phyloP scores from a whole-genome alignment of 2,888 invertebrate species.

The Protula sp. region DNA sequence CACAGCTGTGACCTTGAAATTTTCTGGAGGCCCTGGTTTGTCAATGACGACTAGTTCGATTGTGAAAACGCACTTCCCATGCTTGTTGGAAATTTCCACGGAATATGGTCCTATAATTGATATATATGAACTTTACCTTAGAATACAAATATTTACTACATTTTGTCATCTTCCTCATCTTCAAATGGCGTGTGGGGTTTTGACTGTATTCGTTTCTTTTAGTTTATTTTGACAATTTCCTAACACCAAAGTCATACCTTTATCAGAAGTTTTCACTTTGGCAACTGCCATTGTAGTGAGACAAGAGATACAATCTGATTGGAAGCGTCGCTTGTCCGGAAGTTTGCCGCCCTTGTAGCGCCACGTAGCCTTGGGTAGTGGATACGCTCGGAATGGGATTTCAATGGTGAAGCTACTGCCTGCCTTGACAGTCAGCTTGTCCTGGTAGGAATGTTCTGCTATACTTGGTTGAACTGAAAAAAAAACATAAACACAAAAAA shows the following conservation, averaged over 20 bases:
- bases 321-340: slow-evolving; percentile 12
- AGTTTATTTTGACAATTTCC: too few relatives aligned
- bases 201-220: too few relatives aligned
- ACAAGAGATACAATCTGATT: slow-evolving; percentile 9
- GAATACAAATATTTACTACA: too few relatives aligned
- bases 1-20: slow-evolving; percentile 70
- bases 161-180: too few relatives aligned
- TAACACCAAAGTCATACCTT: too few relatives aligned
- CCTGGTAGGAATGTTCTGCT: slow-evolving; percentile 7
- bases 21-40: slow-evolving; percentile 64
- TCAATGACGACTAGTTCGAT: slow-evolving; percentile 58
- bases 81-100: slow-evolving; percentile 70
- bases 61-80: slow-evolving; percentile 61
- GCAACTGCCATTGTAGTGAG: slow-evolving; percentile 16
- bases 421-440: slow-evolving; percentile 20
- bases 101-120: slow-evolving; percentile 21
- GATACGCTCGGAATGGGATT: slow-evolving; percentile 24
- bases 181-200: too few relatives aligned
- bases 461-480: slow-evolving; percentile 14
- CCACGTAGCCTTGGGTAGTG: slow-evolving; percentile 25
- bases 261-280: background rate
- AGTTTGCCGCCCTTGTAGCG: slow-evolving; percentile 18
- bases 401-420: slow-evolving; percentile 24
- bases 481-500: too few relatives aligned
- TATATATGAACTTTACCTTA: too few relatives aligned